Conservation (phyloP, 2,888 invertebrate genomes). For the Meteorus colon region DNA sequence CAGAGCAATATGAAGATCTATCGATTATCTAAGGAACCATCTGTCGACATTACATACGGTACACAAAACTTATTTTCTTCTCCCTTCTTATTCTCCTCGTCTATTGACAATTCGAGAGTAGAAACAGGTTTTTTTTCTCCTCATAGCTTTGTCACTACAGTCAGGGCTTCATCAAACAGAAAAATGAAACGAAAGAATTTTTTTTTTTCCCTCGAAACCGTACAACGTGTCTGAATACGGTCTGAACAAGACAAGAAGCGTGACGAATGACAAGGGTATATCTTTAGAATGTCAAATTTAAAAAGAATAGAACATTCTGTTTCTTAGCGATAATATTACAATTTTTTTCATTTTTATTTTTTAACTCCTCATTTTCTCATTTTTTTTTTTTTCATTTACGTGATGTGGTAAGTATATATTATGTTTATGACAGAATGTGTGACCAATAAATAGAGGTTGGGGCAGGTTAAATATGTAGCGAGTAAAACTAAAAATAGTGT, state of each 20-base stretch:
- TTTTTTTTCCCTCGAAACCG: not conserved
- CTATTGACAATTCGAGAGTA: not conserved
- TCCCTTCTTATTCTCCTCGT: not conserved
- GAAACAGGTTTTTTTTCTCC: not conserved
- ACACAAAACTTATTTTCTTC: not conserved
- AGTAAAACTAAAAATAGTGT: constrained; percentile 69
- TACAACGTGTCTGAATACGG: constrained; percentile 6
- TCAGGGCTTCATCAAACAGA: not conserved
- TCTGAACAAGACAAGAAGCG: not conserved
- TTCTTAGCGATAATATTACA: constrained; percentile 9
- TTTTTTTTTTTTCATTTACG: not conserved
- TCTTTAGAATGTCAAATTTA: constrained; percentile 14
- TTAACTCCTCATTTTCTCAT: not conserved
- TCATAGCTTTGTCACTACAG: not conserved
- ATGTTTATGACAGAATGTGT: constrained; percentile 25
- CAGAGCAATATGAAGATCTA: not conserved
- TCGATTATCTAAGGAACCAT: not conserved
- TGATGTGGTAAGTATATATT: not conserved
- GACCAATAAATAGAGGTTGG: constrained; percentile 61
- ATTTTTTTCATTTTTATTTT: not conserved
- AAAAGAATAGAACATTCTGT: not conserved
- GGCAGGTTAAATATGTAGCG: constrained; percentile 71
- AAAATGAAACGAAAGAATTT: constrained; percentile 5
- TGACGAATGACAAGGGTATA: constrained; percentile 8
- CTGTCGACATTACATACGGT: not conserved